A percentile compares a stretch with the other conserved stretches of the same genome.
Conservation (phyloP, 2,113 vertebrate genomes). For the Nipponia nippon region DNA sequence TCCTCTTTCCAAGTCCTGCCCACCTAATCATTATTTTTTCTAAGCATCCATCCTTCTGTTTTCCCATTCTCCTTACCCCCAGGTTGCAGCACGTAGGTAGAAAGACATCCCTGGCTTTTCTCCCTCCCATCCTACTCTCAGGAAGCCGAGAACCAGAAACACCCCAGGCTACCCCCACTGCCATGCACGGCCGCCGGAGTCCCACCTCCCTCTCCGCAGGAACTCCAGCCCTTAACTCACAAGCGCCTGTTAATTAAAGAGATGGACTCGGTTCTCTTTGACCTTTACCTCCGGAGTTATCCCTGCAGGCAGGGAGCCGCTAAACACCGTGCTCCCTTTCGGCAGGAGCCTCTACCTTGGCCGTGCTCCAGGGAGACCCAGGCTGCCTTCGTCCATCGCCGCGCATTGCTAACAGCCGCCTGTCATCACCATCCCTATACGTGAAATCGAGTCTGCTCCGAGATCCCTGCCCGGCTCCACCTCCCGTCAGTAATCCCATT, state of each 20-base stretch:
- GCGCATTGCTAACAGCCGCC: not conserved
- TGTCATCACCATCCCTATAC: not conserved
- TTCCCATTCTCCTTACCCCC: not conserved
- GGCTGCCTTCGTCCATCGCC: constrained; percentile 20
- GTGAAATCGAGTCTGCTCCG: not conserved
- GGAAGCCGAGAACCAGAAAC: not conserved
- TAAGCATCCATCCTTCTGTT: not conserved
- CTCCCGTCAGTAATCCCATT: constrained; percentile 46
- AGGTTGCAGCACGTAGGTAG: accelerated
- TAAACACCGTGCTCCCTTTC: not conserved
- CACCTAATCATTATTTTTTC: not conserved
- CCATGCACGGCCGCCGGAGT: not conserved
- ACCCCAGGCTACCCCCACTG: not conserved
- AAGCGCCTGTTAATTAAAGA: not conserved
- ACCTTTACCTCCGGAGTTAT: not conserved
- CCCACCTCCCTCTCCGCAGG: not conserved
- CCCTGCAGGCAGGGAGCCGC: not conserved
- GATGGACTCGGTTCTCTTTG: not conserved
- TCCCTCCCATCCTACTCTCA: not conserved
- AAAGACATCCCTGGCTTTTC: not conserved
- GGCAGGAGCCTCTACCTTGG: constrained; percentile 7
- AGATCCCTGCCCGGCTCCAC: constrained; percentile 34
- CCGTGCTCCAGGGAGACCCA: constrained; percentile 14
- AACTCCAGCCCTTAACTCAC: not conserved
- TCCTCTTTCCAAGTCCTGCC: not conserved